These are phyloP conservation scores for Tetragonula carbonaria DNA, from an alignment of 2,888 invertebrate species.

Conservation along the genomic window DNA sequence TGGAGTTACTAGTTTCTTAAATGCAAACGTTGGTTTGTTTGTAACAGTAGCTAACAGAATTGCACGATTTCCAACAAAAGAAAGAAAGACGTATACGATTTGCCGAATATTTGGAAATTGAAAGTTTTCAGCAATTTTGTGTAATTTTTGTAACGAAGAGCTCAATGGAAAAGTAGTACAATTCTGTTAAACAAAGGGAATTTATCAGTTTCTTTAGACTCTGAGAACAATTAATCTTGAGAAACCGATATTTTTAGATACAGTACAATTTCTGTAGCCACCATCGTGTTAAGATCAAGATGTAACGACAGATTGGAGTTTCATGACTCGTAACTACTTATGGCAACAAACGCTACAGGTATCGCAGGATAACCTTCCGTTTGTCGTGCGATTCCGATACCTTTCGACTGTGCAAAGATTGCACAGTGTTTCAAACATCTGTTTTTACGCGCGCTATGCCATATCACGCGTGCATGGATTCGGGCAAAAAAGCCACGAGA, in stretches of 20 bases:
- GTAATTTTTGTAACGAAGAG: no score
- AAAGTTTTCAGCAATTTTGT: no score
- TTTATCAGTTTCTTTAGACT: no score
- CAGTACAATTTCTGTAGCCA: background rate
- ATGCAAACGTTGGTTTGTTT: constrained; percentile 21
- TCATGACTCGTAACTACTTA: background rate
- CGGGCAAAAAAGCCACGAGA: background rate
- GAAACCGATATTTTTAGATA: no score
- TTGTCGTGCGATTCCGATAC: constrained; percentile 6
- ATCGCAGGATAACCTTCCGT: background rate
- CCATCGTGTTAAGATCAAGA: background rate
- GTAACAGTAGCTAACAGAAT: background rate
- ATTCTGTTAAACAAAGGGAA: no score
- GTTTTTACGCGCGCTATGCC: background rate
- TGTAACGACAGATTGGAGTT: background rate
- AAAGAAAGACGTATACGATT: no score
- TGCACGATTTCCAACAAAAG: background rate
- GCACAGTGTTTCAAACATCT: background rate
- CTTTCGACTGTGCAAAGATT: constrained; percentile 33
- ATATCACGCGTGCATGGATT: background rate
- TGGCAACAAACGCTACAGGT: background rate
- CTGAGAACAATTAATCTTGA: background rate
- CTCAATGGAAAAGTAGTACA: no score
- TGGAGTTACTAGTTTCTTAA: constrained; percentile 1
- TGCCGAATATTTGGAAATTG: no score